These are phyloP conservation scores for Nothoprocta perdicaria DNA, from an alignment of 2,113 vertebrate species.

Conservation along the genomic window DNA sequence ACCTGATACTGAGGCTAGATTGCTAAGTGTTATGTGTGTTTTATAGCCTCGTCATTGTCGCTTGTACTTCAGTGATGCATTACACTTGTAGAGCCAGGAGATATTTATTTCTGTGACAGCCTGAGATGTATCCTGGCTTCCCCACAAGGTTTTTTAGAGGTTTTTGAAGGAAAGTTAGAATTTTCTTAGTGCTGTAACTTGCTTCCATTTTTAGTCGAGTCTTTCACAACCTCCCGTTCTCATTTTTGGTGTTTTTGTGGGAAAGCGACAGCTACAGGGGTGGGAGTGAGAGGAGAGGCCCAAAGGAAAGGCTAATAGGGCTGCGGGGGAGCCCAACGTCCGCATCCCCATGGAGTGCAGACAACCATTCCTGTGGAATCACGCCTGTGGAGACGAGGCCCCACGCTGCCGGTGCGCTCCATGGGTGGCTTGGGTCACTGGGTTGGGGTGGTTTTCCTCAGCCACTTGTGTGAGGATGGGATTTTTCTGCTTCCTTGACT, in stretches of 20 bases:
- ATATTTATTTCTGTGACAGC: background rate
- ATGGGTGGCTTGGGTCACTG: background rate
- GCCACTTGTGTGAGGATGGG: background rate
- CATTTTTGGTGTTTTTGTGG: background rate
- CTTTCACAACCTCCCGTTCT: background rate
- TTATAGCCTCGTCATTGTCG: background rate
- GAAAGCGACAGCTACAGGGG: background rate
- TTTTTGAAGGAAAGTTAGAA: background rate
- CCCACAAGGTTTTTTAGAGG: background rate
- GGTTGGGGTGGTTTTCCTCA: background rate
- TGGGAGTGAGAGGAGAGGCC: background rate
- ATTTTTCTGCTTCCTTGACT: background rate
- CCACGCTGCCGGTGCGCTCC: background rate
- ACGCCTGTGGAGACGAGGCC: background rate
- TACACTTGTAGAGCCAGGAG: background rate
- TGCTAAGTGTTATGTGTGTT: background rate
- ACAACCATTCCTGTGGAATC: background rate
- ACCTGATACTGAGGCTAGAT: background rate
- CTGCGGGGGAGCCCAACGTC: background rate
- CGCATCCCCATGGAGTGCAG: background rate
- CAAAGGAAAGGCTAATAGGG: background rate
- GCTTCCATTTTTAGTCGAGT: background rate
- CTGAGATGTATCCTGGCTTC: background rate
- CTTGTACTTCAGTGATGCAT: background rate
- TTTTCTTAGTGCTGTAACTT: background rate